Base-by-base conservation (phyloP, 1,140 invertebrate genomes). In the Caenorhabditis inopinata region DNA sequence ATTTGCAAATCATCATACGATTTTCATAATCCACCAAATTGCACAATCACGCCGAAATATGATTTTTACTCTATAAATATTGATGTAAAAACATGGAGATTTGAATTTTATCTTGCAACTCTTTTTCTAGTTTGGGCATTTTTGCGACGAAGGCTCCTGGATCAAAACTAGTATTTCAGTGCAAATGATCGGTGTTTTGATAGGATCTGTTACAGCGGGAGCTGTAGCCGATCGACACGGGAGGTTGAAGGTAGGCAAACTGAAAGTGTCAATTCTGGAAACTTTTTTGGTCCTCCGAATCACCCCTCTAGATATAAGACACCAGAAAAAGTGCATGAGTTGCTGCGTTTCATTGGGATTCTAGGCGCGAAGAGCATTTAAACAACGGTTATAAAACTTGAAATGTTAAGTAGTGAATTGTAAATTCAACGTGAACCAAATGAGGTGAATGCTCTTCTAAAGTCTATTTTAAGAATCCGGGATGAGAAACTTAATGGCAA, bases 161-260 rank as follows among this genome's bases (percentile, higher is more conserved):
- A 62, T 79, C 11, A 79, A 79, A 74, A 38, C 38, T 3, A 79
- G 62, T 42, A 74, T 79, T 74, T 79, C 78, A 35, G 23, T 79
- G 6, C 78, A 79, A 49, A 79, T 79, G 78, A n/a, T 51, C 18
- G 78, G 78, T 25, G 78, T 79, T 45, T 47, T 79, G 18, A 27
- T 79, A 4, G 78, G 78, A 51, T 48, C 78, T 3, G 29, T 79
- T 14, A 32, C 42, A 1, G 32, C 42, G 16, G 78, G 78, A 29
- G 46, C 58, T 6, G 14, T 79, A n/a, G 53, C 78, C 6, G 78
- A 79, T 27, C 7, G 32, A n/a, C 51, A 68, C 18, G 78, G 78
- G 74, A 29, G 78, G 23, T 45, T 73, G 47, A 74, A 46, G 62
- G 78, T 79, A 21, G 42, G 68, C 38, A 42, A 42, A 5, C 5